A percentile compares a stretch with the other conserved stretches of the same genome.
phyloP scores from a whole-genome alignment of 2,888 invertebrate genomes.

The Notodonta ziczac region DNA sequence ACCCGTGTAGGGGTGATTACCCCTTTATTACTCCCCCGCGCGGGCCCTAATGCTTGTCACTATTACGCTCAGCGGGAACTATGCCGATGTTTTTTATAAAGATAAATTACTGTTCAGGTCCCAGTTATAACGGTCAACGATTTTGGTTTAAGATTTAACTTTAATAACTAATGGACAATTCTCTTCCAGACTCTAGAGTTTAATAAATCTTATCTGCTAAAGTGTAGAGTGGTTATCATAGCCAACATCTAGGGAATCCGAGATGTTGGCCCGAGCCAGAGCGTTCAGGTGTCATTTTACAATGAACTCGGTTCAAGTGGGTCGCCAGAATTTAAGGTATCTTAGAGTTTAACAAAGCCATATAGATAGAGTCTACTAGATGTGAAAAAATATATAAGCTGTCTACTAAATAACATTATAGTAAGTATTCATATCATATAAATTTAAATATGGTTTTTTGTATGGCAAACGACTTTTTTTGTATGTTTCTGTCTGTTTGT shows the following conservation, averaged over 20 bases:
- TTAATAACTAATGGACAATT: neutral
- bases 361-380: slow-evolving; percentile 12
- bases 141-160: neutral
- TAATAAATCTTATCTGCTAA: slow-evolving; percentile 24
- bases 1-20: slow-evolving; percentile 73
- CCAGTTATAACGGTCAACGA: neutral
- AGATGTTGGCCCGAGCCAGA: slow-evolving; percentile 21
- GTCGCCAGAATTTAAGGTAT: slow-evolving; percentile 49
- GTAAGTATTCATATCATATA: too few species aligned
- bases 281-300: slow-evolving; percentile 49
- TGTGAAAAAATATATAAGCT: neutral
- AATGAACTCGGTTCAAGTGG: slow-evolving; percentile 45
- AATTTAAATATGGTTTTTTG: too few species aligned
- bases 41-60: slow-evolving; percentile 76
- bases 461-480: too few species aligned
- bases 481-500: too few species aligned
- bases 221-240: slow-evolving; percentile 27
- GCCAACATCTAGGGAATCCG: slow-evolving; percentile 21
- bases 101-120: slow-evolving; percentile 48
- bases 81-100: slow-evolving; percentile 67
- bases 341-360: slow-evolving; percentile 38
- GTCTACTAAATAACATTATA: too few species aligned
- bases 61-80: slow-evolving; percentile 72
- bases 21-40: slow-evolving; percentile 77
- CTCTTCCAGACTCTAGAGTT: slow-evolving; percentile 12